A percentile compares a stretch with the other conserved stretches of the same genome.
Evolutionary conservation across 2,888 invertebrate species (phyloP).

Genomic region (Xestia sexstrigata): DNA sequence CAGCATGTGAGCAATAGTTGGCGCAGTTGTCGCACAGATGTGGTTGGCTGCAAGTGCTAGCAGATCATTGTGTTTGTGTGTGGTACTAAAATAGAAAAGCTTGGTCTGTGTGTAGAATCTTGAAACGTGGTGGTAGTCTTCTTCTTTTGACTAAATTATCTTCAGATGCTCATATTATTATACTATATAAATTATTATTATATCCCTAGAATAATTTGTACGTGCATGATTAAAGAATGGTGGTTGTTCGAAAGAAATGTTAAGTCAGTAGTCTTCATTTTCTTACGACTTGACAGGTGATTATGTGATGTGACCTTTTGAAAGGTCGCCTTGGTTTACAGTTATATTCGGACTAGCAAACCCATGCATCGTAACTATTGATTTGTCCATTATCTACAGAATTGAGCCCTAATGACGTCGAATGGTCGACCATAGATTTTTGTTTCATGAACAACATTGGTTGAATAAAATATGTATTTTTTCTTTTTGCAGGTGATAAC

Average conservation of each 20-base stretch:
- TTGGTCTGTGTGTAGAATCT: slow-evolving; percentile 25
- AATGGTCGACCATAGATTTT: background rate
- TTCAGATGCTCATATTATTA: slow-evolving; percentile 9
- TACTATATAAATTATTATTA: background rate
- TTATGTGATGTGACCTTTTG: slow-evolving; percentile 8
- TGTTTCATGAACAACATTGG: background rate
- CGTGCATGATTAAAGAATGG: slow-evolving; percentile 4
- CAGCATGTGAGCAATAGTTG: background rate
- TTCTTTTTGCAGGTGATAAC: slow-evolving; percentile 56
- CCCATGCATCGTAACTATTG: background rate
- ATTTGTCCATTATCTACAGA: slow-evolving; percentile 8
- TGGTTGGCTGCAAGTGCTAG: slow-evolving; percentile 8
- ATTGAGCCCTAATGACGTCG: background rate
- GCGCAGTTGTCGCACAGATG: background rate
- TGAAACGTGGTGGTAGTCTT: slow-evolving; percentile 16
- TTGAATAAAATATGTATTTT: slow-evolving; percentile 15
- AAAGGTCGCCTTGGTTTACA: background rate
- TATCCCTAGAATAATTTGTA: background rate
- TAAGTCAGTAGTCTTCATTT: background rate
- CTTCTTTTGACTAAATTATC: background rate
- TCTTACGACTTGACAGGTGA: slow-evolving; percentile 1
- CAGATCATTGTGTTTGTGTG: slow-evolving; percentile 2
- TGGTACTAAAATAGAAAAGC: slow-evolving; percentile 14
- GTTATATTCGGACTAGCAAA: background rate
- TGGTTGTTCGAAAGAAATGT: background rate